Evolutionary conservation across 2,797 vertebrate genomes (phyloP).

Genomic region (Falco cherrug): DNA sequence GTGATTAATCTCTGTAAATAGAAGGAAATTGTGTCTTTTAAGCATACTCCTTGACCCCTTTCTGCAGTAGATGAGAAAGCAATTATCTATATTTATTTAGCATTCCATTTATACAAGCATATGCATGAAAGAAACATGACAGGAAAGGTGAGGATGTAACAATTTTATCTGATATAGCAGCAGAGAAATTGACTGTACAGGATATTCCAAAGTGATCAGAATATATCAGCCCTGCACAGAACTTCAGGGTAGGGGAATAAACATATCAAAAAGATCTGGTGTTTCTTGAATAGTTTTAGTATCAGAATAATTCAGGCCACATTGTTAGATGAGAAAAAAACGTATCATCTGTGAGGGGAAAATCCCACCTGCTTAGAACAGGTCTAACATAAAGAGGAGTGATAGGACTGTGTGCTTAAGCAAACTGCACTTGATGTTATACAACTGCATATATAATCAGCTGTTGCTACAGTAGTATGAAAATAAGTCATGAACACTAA

Average conservation of each 20-base stretch:
- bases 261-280: background rate
- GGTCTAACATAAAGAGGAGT: background rate
- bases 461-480: background rate
- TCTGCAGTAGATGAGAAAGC: background rate
- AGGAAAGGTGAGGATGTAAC: background rate
- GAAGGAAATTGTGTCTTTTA: background rate
- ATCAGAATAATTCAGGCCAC: background rate
- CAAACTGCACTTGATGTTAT: background rate
- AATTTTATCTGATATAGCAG: background rate
- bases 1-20: background rate
- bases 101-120: background rate
- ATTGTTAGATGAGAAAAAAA: background rate
- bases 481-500: background rate
- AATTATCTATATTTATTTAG: background rate
- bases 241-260: background rate
- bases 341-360: background rate
- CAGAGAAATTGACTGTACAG: background rate
- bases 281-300: background rate
- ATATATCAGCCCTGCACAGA: background rate
- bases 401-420: background rate
- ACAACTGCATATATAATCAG: background rate
- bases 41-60: background rate
- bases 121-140: background rate
- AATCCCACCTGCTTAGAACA: background rate
- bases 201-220: background rate